Evolutionary conservation across 2,113 vertebrate genomes (phyloP), one percentile per base, ranked within the genome.

Genomic region (Procavia capensis): DNA sequence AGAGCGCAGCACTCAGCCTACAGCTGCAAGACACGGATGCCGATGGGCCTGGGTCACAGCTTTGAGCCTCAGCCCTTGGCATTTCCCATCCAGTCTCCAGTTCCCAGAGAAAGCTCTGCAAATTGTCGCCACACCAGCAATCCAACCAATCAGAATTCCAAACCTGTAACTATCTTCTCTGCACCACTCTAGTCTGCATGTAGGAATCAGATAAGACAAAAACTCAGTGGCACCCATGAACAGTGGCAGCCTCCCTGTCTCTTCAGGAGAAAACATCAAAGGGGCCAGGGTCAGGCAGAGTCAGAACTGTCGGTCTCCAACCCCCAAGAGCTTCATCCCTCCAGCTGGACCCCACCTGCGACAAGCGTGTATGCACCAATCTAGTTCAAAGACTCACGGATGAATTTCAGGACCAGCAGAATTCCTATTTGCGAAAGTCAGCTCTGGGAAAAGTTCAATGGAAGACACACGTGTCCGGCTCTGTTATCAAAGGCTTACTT

Each of bases 151-250:
- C 91, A 36, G 81, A 97, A 97, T 97, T 96, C 97, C 97, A 96
- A 75, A 74, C 84, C 54, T 6, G 57, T 76, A 41, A 41, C 85
- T 93, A 93, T 97, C 81, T 90, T 96, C 92, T 83, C 93, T 61
- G 93, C 90, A 63, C 97, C 89, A 95, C 94, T 61, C 66, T 22
- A 75, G n/a, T 87, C 95, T 68, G 90, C 36, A 54, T 87, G 97
- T 78, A 92, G 87, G 93, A 92, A 96, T 97, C 95, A 92, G 97
- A 97, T 97, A 96, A 97, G 93, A 97, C 89, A 90, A 91, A 97
- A 96, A 81, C 87, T 74, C 90, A 57, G 34, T 94, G 95, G 68
- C 87, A 94, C 64, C 70, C 90, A 96, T 90, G 82, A 96, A 96
- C 94, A 96, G 94, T 82, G 91, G 14, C 7, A 57, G 70, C 91